Evolutionary conservation across 2,113 vertebrate genomes (phyloP), one percentile per base, ranked within the genome.

Genomic region (Peromyscus californicus): DNA sequence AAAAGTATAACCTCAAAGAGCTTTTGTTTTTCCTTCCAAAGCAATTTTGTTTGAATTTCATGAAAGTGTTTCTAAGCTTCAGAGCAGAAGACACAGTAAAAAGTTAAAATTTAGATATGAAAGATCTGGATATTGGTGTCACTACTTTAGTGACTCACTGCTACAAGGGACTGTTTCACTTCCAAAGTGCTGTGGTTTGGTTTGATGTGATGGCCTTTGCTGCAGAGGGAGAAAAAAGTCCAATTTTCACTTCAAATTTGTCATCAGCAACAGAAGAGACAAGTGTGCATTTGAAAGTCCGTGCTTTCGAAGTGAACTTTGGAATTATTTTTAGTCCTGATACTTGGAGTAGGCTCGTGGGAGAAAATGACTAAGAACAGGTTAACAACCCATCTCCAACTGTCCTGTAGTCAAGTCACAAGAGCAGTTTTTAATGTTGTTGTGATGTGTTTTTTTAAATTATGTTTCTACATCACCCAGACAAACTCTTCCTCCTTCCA

Each of bases 401-500:
- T 13, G 12, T 83, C 94, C 89, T 96, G 72, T 57, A 90, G 83
- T 69, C 91, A 93, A 95, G 93, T 91, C 67, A 93, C 39, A 97
- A 96, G 26, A 82, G 78, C 57, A 65, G 70, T 54, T 85, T 83
- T 80, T 8, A 15, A 54, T 90, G 57, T 69, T 97, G 45, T 76
- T 96, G 48, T 93, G 8, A 75, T 95, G 69, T 92, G 51, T 88
- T 90, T 75, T 96, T 79, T 74, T 31, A 54, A 42, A 90, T 61
- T 90, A 83, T 83, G 65, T 92, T 97, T 97, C 70, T 74, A 1
- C 94, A 61, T 91, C 31, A 70, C 59, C 21, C 22, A 45, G 89
- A 45, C 93, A 94, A 95, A 95, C 97, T 90, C 83, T 96, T 86
- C 91, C 76, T 97, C 90, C 90, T 96, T 95, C 94, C 89, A 93